These are phyloP conservation scores for Pelvicachromis taeniatus DNA, from an alignment of 2,113 vertebrate species.

Conservation along the genomic window DNA sequence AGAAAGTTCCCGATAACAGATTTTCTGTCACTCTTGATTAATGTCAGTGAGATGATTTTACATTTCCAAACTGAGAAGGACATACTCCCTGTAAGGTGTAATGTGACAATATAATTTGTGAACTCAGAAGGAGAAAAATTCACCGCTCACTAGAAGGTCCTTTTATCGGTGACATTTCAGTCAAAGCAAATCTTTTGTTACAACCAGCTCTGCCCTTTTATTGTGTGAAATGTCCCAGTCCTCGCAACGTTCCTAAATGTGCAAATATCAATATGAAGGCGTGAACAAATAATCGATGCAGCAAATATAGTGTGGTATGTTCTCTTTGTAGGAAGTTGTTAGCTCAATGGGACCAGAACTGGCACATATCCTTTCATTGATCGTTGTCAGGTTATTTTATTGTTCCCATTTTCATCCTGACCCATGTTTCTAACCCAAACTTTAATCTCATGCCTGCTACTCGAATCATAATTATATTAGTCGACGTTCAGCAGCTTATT, in stretches of 20 bases:
- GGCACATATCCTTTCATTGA: neutral
- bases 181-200: conserved; percentile 11
- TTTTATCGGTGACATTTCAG: conserved; percentile 32
- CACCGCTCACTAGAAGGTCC: neutral
- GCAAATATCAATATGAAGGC: conserved; percentile 20
- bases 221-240: conserved; percentile 4
- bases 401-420: neutral
- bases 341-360: neutral
- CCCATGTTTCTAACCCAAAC: neutral
- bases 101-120: neutral
- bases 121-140: neutral
- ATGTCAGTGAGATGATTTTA: neutral
- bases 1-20: neutral
- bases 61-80: neutral
- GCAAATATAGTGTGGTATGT: neutral
- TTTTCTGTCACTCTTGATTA: neutral
- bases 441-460: neutral
- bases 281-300: conserved; percentile 4
- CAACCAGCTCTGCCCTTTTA: neutral
- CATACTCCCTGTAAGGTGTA: neutral
- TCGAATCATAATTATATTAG: neutral
- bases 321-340: neutral
- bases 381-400: neutral
- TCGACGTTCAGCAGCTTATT: neutral
- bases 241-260: neutral